phyloP scores from a whole-genome alignment of 2,797 vertebrate genomes.

The Rallus crepitans region DNA sequence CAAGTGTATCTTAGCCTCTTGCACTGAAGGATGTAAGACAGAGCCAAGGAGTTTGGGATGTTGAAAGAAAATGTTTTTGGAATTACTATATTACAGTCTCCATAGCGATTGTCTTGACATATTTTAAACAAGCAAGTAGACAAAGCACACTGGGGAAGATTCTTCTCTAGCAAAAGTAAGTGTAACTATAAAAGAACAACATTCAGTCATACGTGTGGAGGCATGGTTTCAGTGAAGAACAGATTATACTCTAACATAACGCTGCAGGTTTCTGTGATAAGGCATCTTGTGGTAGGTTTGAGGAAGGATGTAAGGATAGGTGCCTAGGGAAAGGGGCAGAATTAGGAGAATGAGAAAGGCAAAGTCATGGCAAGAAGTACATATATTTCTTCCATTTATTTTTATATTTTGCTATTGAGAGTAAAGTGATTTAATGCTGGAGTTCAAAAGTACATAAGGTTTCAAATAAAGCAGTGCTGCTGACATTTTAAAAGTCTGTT shows the following conservation, averaged over 20 bases:
- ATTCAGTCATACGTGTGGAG: not conserved
- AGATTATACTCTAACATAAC: not conserved
- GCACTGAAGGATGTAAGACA: not conserved
- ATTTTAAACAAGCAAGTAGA: constrained; percentile 29
- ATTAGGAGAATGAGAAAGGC: not conserved
- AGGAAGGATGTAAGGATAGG: not conserved
- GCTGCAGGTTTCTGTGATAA: not conserved
- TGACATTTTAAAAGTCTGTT: not conserved
- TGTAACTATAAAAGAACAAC: not conserved
- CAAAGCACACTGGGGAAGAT: constrained; percentile 3
- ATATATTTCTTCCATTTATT: not conserved
- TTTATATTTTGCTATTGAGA: not conserved
- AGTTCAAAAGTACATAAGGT: constrained; percentile 3
- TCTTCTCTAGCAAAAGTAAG: not conserved
- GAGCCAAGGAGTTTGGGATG: constrained; percentile 34
- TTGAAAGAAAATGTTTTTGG: not conserved
- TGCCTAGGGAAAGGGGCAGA: not conserved
- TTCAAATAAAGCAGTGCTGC: not conserved
- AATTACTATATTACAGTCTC: constrained; percentile 37
- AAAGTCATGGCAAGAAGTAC: not conserved
- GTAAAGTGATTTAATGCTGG: not conserved
- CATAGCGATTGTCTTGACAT: constrained; percentile 36
- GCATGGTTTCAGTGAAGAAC: not conserved
- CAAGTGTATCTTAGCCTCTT: not conserved
- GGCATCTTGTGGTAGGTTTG: not conserved